phyloP scores from a whole-genome alignment of 2,797 vertebrate genomes.

The Clamator glandarius region DNA sequence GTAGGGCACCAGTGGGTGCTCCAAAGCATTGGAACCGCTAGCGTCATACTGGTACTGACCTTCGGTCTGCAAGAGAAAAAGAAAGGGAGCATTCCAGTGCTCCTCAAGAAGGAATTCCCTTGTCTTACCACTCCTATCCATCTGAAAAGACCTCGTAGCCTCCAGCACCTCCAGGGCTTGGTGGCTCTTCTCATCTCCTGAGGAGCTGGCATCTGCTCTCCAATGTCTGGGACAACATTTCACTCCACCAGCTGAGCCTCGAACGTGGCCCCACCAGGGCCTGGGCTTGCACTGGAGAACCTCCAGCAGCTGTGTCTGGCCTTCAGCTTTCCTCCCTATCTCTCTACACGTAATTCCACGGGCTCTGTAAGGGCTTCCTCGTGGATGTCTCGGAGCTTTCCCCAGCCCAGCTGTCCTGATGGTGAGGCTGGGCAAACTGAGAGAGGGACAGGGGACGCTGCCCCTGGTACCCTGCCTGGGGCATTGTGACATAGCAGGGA shows the following conservation, averaged over 20 bases:
- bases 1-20: no score
- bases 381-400: rapidly evolving
- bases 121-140: neutral
- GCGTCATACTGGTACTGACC: no score
- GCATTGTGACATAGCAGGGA: no score
- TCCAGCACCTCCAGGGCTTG: neutral
- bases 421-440: neutral
- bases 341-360: neutral
- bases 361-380: neutral
- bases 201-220: neutral
- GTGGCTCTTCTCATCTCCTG: neutral
- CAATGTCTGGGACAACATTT: neutral
- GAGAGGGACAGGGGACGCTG: neutral
- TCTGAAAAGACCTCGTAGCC: neutral
- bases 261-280: neutral
- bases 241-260: neutral
- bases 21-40: no score
- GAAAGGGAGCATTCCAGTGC: neutral
- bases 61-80: no score
- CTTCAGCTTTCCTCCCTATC: neutral
- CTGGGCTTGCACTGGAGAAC: neutral
- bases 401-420: rapidly evolving
- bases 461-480: neutral
- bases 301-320: neutral
- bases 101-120: neutral